phyloP scores from a whole-genome alignment of 2,113 vertebrate species.

The Chrysemys picta region DNA sequence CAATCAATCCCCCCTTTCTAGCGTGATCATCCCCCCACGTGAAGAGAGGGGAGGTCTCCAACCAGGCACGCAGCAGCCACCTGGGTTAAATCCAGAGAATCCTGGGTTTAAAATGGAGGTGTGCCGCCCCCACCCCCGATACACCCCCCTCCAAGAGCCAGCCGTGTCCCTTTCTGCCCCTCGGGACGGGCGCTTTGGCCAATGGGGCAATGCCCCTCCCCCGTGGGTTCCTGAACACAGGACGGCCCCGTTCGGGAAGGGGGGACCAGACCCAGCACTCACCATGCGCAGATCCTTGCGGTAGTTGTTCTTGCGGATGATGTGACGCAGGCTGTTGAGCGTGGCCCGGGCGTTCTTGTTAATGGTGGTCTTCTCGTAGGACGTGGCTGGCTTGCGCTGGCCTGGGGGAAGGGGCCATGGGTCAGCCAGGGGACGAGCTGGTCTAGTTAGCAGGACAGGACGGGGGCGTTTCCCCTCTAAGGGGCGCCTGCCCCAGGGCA shows the following conservation, averaged over 20 bases:
- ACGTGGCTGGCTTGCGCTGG: constrained; percentile 86
- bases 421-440: not conserved
- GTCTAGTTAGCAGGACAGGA: not conserved
- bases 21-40: not conserved
- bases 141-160: not conserved
- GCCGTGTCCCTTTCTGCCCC: not conserved
- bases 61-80: not conserved
- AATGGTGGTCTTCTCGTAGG: constrained; percentile 89
- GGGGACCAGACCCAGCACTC: constrained; percentile 20
- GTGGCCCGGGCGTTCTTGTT: constrained; percentile 93
- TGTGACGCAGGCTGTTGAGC: constrained; percentile 90
- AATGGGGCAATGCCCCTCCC: not conserved
- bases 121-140: too few species aligned
- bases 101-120: not conserved
- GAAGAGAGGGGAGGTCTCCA: not conserved
- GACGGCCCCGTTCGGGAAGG: not conserved
- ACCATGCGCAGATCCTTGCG: constrained; percentile 92
- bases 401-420: constrained; percentile 62
- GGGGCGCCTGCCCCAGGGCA: not conserved
- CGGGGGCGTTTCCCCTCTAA: not conserved
- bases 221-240: not conserved
- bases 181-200: not conserved
- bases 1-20: not conserved
- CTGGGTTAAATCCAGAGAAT: not conserved
- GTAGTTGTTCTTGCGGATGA: constrained; percentile 93